These are phyloP conservation scores for Trachurus trachurus DNA, from an alignment of 2,797 vertebrate species.

Conservation along the genomic window DNA sequence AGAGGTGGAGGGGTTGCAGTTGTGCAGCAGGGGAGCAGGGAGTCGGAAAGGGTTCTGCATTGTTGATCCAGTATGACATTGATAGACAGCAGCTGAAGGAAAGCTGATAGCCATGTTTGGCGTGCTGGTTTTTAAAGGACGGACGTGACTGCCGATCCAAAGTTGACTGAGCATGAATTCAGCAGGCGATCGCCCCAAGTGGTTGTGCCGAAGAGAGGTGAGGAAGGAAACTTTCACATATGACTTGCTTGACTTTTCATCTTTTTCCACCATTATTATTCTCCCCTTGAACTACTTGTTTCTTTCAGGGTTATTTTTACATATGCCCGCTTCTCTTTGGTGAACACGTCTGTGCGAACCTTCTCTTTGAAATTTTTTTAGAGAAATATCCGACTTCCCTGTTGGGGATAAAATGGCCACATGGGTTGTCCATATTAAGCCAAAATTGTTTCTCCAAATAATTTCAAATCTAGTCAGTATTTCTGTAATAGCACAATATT, in stretches of 20 bases:
- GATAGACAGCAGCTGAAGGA: constrained; percentile 89
- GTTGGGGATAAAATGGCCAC: constrained; percentile 32
- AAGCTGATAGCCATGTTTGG: constrained; percentile 91
- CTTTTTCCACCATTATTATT: constrained; percentile 68
- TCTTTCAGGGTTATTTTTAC: constrained; percentile 60
- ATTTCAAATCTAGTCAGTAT: not conserved
- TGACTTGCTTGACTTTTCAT: constrained; percentile 77
- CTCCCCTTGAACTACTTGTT: constrained; percentile 65
- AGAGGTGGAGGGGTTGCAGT: constrained; percentile 72
- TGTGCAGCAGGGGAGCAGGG: constrained; percentile 79
- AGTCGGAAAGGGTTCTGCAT: constrained; percentile 87
- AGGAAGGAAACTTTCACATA: constrained; percentile 76
- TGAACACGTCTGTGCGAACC: constrained; percentile 37
- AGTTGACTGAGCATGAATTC: constrained; percentile 87
- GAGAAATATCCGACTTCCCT: constrained; percentile 37
- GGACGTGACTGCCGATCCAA: constrained; percentile 85
- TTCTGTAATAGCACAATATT: not conserved
- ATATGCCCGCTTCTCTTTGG: constrained; percentile 50
- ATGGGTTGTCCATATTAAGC: constrained; percentile 34
- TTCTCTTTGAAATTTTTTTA: constrained; percentile 32
- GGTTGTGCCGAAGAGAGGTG: constrained; percentile 73
- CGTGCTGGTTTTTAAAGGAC: constrained; percentile 87
- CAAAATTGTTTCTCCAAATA: constrained; percentile 2
- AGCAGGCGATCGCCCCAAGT: constrained; percentile 81
- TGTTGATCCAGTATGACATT: constrained; percentile 91